Evolutionary conservation across 1,140 invertebrate species (phyloP).

Genomic region (Drosophila baimaii): DNA sequence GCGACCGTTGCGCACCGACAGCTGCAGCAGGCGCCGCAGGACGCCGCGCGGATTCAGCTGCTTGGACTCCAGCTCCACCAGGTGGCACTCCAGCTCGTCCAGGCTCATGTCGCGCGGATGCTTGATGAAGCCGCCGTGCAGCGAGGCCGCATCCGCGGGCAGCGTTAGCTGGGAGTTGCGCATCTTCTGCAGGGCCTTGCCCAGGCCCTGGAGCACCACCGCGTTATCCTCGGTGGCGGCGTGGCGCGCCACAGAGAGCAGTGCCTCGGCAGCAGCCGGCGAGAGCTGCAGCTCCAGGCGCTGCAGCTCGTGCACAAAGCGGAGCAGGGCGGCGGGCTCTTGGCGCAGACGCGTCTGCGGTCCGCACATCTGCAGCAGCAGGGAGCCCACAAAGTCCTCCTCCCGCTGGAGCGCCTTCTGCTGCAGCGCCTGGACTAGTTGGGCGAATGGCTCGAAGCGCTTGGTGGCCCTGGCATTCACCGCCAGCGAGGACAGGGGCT

Average conservation of each 20-base stretch:
- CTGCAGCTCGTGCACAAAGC: constrained; percentile 67
- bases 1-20: constrained; percentile 81
- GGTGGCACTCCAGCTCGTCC: constrained; percentile 85
- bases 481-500: constrained; percentile 52
- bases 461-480: constrained; percentile 73
- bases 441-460: constrained; percentile 60
- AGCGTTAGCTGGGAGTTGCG: constrained; percentile 42
- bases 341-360: constrained; percentile 63
- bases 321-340: constrained; percentile 45
- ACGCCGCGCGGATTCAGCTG: constrained; percentile 84
- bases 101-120: constrained; percentile 85
- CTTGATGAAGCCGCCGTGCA: constrained; percentile 59
- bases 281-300: constrained; percentile 64
- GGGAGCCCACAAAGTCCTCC: constrained; percentile 66
- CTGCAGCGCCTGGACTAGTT: constrained; percentile 54
- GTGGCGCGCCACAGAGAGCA: constrained; percentile 28
- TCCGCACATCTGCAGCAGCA: constrained; percentile 65
- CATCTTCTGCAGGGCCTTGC: constrained; percentile 61
- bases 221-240: constrained; percentile 12
- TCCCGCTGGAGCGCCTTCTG: constrained; percentile 51
- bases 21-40: constrained; percentile 85
- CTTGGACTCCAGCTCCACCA: constrained; percentile 85
- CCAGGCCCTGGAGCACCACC: constrained; percentile 22
- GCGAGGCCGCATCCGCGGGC: constrained; percentile 28
- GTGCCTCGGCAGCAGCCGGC: constrained; percentile 49